Conservation (phyloP, 2,797 vertebrate species). For the Chloroceryle inda region DNA sequence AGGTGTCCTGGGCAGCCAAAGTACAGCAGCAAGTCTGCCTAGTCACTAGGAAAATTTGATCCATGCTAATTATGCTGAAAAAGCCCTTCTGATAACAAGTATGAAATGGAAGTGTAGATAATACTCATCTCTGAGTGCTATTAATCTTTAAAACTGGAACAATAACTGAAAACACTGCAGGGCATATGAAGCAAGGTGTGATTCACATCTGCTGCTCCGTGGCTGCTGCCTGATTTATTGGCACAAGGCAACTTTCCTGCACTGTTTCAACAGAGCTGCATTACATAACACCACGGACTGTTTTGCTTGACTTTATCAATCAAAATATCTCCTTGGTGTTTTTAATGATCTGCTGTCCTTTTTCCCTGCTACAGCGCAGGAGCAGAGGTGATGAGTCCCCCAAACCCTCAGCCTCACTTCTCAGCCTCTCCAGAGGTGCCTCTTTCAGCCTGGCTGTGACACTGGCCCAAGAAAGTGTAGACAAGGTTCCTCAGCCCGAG, state of each 20-base stretch:
- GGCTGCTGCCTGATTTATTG: constrained; percentile 60
- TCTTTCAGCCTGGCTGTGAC: neutral
- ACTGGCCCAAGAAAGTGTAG: fast-evolving
- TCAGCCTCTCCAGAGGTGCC: neutral
- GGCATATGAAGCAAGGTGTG: constrained; percentile 76
- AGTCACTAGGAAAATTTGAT: constrained; percentile 51
- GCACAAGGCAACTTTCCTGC: constrained; percentile 42
- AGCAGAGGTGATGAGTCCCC: neutral
- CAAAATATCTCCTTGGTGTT: neutral
- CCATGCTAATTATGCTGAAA: constrained; percentile 47
- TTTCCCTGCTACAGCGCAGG: neutral
- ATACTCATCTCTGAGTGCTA: constrained; percentile 54
- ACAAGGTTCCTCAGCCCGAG: fast-evolving
- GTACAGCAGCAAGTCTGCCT: neutral
- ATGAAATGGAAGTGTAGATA: constrained; percentile 52
- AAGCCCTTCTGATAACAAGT: constrained; percentile 60
- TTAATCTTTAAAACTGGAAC: constrained; percentile 69
- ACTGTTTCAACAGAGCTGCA: constrained; percentile 50
- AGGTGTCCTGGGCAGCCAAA: neutral
- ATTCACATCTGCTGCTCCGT: constrained; percentile 63
- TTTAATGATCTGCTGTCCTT: neutral
- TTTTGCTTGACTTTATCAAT: neutral
- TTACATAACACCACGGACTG: constrained; percentile 34
- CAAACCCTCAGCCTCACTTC: neutral
- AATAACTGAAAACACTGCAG: constrained; percentile 63